Conservation (phyloP, 1,140 invertebrate genomes). For the Tetramorium alpestre region DNA sequence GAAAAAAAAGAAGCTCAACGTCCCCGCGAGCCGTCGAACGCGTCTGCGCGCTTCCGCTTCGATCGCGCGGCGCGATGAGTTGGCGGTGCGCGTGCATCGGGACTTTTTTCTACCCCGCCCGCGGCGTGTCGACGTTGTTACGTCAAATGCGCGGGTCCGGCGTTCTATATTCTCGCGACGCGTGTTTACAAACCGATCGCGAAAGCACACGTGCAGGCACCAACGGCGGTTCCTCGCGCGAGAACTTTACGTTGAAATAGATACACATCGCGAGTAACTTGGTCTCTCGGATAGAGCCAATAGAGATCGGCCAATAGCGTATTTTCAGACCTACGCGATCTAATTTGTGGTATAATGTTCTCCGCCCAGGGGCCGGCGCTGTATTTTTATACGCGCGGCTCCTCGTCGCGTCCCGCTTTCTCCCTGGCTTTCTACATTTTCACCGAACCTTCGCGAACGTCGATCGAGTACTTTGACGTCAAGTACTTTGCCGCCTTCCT, state of each 20-base stretch:
- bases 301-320: background rate
- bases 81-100: background rate
- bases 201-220: no score
- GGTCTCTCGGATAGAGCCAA: background rate
- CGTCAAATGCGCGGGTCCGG: slow-evolving; percentile 44
- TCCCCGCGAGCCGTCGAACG: background rate
- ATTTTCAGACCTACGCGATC: slow-evolving; percentile 27
- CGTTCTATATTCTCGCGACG: slow-evolving; percentile 14
- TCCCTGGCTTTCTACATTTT: slow-evolving; percentile 41
- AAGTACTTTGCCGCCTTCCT: background rate
- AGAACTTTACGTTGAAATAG: background rate
- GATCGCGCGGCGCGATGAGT: slow-evolving; percentile 6
- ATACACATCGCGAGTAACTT: background rate
- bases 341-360: background rate
- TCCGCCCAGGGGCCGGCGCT: background rate
- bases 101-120: background rate
- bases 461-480: slow-evolving; percentile 13
- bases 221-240: no score
- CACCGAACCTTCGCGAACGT: background rate
- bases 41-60: slow-evolving; percentile 3
- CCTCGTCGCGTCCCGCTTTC: slow-evolving; percentile 11
- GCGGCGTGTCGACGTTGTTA: slow-evolving; percentile 12
- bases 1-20: background rate
- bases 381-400: slow-evolving; percentile 22
- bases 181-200: slow-evolving; percentile 30